phyloP scores from a whole-genome alignment of 1,140 invertebrate species.

The Drosophila willistoni region DNA sequence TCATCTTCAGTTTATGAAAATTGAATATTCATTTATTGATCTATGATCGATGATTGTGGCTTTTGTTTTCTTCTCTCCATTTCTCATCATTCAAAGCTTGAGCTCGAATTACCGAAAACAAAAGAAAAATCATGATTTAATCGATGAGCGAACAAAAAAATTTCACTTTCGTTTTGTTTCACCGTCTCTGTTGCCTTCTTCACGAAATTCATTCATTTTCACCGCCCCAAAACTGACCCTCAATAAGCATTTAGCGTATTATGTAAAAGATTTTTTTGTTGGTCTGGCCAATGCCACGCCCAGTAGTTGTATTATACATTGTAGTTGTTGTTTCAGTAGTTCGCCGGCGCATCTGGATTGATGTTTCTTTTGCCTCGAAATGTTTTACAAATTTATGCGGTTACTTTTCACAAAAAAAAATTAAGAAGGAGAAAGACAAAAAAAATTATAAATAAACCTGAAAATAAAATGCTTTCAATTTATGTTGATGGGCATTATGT shows the following conservation, averaged over 20 bases:
- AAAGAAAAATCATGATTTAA: constrained; percentile 53
- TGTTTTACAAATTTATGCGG: constrained; percentile 72
- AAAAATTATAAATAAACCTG: constrained; percentile 1
- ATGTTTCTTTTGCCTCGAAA: constrained; percentile 46
- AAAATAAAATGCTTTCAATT: constrained; percentile 60
- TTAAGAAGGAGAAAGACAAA: not conserved
- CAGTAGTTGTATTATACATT: constrained; percentile 41
- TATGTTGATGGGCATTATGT: constrained; percentile 39
- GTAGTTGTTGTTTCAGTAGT: constrained; percentile 36
- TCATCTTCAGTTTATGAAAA: too few relatives aligned
- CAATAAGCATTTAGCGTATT: too few relatives aligned
- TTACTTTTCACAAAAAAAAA: constrained; percentile 50
- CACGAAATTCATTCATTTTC: constrained; percentile 58
- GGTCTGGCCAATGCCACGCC: constrained; percentile 50
- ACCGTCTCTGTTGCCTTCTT: constrained; percentile 44
- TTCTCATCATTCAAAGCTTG: not conserved
- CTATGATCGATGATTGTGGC: not conserved
- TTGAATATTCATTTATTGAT: too few relatives aligned
- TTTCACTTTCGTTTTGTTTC: constrained; percentile 65
- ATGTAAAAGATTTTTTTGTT: too few relatives aligned
- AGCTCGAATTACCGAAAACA: constrained; percentile 41
- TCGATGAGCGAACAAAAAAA: constrained; percentile 60
- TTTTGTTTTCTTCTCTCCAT: not conserved
- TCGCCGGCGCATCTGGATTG: constrained; percentile 41
- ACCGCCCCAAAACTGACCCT: too few relatives aligned